Evolutionary conservation across 2,113 vertebrate species (phyloP), one percentile per base, ranked within the genome.

Genomic region (Calonectris borealis): DNA sequence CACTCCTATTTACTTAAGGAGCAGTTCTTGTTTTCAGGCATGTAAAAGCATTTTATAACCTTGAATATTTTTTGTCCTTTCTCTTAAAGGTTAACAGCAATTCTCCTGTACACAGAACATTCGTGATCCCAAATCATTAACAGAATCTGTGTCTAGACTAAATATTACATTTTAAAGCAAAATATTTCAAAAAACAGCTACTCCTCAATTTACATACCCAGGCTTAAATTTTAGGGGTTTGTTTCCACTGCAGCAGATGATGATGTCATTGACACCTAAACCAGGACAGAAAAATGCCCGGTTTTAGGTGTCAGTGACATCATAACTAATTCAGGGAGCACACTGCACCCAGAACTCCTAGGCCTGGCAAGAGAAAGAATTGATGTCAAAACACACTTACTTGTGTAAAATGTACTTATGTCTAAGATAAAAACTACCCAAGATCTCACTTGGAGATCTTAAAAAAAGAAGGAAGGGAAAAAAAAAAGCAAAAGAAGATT

Each of bases 221-320:
- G 52, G 12, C 69, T 92, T 96, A 81, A 86, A 87, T 86, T 82
- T 92, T 84, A 95, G 84, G 58, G 40, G 48, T 82, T 95, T 94
- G 58, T 88, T 96, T 94, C 84, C 51, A 81, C 86, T 91, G 51
- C 48, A 88, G 65, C 32, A 91, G 54, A 87, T 91, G 62, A 91
- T 96, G 89, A 96, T 88, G 82, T 97, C 93, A 97, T 79, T 96
- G 83, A 89, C 94, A 91, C 93, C 84, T 95, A 94, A 94, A 96
- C 81, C 89, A 95, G 46, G 70, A 82, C 78, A 95, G 75, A 93
- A 96, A 89, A 95, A 91, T 83, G 66, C 42, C 83, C 60, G 2
- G 18, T 62, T 96, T 92, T 65, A 87, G 54, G 91, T 94, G 96
- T 87, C 86, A 73, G 86, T 97, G 91, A 95, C 68, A 79, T 89